Conservation (phyloP, 2,113 vertebrate genomes). For the Butorides virescens region DNA sequence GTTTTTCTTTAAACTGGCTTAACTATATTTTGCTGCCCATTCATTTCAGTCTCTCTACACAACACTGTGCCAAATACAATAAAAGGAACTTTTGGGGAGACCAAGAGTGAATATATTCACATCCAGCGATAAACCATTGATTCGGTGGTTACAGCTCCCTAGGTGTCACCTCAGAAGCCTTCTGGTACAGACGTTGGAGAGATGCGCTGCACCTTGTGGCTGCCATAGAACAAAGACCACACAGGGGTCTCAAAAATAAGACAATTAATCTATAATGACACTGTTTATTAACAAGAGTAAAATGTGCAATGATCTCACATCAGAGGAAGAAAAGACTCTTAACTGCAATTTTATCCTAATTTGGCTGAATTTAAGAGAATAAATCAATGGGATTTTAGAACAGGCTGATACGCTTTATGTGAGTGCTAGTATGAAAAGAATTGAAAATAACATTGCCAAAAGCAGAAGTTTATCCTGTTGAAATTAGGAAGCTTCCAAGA, state of each 20-base stretch:
- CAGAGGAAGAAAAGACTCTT: neutral
- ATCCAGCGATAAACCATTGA: neutral
- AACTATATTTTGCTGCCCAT: neutral
- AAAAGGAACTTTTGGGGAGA: neutral
- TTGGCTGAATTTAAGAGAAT: neutral
- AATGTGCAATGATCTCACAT: neutral
- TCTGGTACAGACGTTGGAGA: neutral
- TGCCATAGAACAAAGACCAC: neutral
- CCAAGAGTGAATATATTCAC: neutral
- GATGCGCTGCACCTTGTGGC: neutral
- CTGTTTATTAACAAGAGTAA: neutral
- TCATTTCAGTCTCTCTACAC: neutral
- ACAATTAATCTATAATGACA: neutral
- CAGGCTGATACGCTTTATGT: neutral
- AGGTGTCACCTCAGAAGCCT: neutral
- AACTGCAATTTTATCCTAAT: neutral
- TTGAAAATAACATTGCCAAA: neutral
- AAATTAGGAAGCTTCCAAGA: conserved; percentile 22
- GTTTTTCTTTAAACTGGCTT: neutral
- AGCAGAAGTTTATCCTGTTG: neutral
- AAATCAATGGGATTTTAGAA: neutral
- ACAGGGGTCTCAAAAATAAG: neutral
- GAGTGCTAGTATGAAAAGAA: neutral
- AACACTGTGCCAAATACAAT: neutral
- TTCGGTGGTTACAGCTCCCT: neutral